phyloP scores from a whole-genome alignment of 2,888 invertebrate species.

The Nymphalis c-album region DNA sequence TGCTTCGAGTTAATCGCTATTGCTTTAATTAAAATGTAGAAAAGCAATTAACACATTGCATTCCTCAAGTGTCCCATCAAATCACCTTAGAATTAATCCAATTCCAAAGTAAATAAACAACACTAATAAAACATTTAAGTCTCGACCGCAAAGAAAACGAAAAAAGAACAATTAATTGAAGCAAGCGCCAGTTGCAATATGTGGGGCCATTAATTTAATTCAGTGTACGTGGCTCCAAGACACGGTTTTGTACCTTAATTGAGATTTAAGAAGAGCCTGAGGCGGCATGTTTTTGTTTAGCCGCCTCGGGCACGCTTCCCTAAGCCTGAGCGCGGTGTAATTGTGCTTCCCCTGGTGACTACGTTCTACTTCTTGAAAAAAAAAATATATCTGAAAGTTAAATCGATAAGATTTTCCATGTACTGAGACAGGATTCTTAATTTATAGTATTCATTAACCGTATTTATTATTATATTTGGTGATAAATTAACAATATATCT shows the following conservation, averaged over 20 bases:
- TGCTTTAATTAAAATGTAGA: slow-evolving; percentile 3
- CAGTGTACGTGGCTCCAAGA: slow-evolving; percentile 75
- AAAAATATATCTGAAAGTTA: background rate
- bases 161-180: slow-evolving; percentile 77
- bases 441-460: no score
- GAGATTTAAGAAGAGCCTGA: slow-evolving; percentile 77
- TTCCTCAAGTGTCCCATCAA: slow-evolving; percentile 8
- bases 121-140: slow-evolving; percentile 76
- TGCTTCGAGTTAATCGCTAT: background rate
- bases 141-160: slow-evolving; percentile 53
- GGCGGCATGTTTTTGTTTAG: slow-evolving; percentile 61
- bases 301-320: slow-evolving; percentile 46
- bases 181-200: slow-evolving; percentile 72
- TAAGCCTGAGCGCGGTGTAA: slow-evolving; percentile 12
- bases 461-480: no score
- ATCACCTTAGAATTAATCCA: slow-evolving; percentile 36
- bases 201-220: slow-evolving; percentile 81
- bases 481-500: no score
- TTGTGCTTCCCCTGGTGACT: background rate
- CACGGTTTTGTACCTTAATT: slow-evolving; percentile 80
- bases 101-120: slow-evolving; percentile 57
- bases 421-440: no score
- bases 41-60: slow-evolving; percentile 6
- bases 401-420: background rate
- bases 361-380: background rate